Evolutionary conservation across 2,113 vertebrate genomes (phyloP).

Genomic region (Phoxinus phoxinus): DNA sequence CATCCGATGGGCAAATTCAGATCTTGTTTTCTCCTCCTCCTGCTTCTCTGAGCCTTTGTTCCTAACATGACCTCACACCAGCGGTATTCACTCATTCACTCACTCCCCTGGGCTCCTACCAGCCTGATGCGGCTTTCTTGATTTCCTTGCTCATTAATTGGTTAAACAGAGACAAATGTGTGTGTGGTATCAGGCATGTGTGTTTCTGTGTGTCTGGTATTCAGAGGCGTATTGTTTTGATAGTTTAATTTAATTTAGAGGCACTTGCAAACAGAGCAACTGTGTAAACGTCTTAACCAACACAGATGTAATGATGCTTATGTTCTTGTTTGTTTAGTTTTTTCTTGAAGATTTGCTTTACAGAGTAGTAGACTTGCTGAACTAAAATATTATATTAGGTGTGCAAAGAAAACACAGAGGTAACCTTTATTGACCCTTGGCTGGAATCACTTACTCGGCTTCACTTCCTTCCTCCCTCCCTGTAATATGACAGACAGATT

Average conservation of each 20-base stretch:
- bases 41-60: background rate
- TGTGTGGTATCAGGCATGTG: background rate
- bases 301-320: background rate
- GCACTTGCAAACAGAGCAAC: background rate
- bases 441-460: background rate
- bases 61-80: conserved; percentile 45
- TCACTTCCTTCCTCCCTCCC: background rate
- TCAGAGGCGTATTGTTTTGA: background rate
- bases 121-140: conserved; percentile 5
- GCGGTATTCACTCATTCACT: conserved; percentile 9
- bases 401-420: background rate
- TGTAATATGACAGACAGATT: background rate
- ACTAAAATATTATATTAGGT: background rate
- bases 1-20: background rate
- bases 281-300: background rate
- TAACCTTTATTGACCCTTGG: background rate
- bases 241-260: background rate
- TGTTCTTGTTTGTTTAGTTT: background rate
- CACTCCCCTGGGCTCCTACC: background rate
- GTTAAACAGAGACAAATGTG: conserved; percentile 20
- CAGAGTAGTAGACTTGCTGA: background rate
- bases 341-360: background rate
- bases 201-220: conserved; percentile 11
- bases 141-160: conserved; percentile 28
- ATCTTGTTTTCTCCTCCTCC: conserved; percentile 9